Base-by-base conservation (phyloP, 2,888 invertebrate genomes). In the Meta bourneti region DNA sequence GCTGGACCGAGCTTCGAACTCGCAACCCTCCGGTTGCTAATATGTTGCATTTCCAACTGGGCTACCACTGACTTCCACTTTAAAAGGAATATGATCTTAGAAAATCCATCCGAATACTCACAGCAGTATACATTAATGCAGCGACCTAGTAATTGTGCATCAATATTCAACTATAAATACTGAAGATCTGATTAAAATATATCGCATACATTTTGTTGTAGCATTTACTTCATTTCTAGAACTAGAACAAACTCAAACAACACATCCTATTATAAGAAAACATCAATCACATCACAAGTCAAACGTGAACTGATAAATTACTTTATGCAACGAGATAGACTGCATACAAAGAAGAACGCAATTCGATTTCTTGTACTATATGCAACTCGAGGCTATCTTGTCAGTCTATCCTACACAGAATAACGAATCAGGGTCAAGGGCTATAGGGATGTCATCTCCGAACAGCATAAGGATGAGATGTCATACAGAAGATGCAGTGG, bases 401-500 rank as follows among this genome's bases (percentile, higher is more conserved):
- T 34, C 61, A 61, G 61, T 79, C 61, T 79, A 61, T 16, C 79
- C 61, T 34, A 61, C 61, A 61, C 11, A 61, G 79, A 79, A 79
- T 79, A 61, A 79, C 61, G 61, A 34, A 54, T 79, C 16, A 61
- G 61, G 61, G 19, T 61, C 16, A 34, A 20, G 20, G 11, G 34
- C 34, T 7, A 79, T 20, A 34, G 61, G 79, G 20, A 79, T 16
- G 54, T 79, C 61, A 61, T 79, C 34, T 54, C 13, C 13, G 61
- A 61, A 20, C 79, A 34, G 79, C 54, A 75, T 84, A 84, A 74
- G 52, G 84, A 84, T 84, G 84, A 74, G 54, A 61, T 75, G 75
- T 75, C 75, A 75, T 84, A 72, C 74, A 61, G 61, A 72, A n/a
- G 70, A 82, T 71, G 61, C n/a, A 82, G 72, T 20, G 52, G 54